Evolutionary conservation across 2,888 invertebrate species (phyloP).

Genomic region (Platycheirus rosarum): DNA sequence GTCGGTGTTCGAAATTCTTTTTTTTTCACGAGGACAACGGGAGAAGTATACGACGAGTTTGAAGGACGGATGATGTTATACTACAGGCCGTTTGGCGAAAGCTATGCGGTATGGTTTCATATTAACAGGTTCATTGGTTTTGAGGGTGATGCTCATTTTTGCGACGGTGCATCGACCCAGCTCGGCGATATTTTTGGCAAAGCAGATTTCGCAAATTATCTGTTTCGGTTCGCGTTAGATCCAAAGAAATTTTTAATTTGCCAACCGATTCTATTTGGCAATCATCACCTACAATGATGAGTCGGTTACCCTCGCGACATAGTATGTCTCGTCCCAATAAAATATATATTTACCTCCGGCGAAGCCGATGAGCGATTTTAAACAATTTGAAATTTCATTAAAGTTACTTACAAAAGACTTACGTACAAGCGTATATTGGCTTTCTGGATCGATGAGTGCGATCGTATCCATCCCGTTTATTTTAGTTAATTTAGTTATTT

Average conservation of each 20-base stretch:
- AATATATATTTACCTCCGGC: no score
- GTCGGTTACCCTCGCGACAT: no score
- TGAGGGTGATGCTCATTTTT: conserved; percentile 50
- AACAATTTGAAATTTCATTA: conserved; percentile 5
- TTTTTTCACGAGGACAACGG: no score
- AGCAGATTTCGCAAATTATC: conserved; percentile 10
- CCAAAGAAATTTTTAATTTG: background rate
- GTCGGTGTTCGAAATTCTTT: no score
- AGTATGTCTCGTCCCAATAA: conserved; percentile 52
- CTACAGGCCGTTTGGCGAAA: conserved; percentile 64
- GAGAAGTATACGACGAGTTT: no score
- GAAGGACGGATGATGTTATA: conserved; percentile 10
- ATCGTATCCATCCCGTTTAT: conserved; percentile 25
- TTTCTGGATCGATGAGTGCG: conserved; percentile 49
- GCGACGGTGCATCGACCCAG: background rate
- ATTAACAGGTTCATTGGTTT: no score
- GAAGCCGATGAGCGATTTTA: conserved; percentile 34
- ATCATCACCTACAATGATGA: conserved; percentile 49
- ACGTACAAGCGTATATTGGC: conserved; percentile 46
- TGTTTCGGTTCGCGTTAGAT: conserved; percentile 5
- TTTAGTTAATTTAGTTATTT: conserved; percentile 23
- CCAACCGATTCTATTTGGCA: conserved; percentile 36
- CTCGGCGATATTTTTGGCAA: conserved; percentile 9
- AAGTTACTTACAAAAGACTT: conserved; percentile 6
- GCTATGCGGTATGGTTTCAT: conserved; percentile 67